phyloP scores from a whole-genome alignment of 2,113 vertebrate genomes.

The Atlantisia rogersi region DNA sequence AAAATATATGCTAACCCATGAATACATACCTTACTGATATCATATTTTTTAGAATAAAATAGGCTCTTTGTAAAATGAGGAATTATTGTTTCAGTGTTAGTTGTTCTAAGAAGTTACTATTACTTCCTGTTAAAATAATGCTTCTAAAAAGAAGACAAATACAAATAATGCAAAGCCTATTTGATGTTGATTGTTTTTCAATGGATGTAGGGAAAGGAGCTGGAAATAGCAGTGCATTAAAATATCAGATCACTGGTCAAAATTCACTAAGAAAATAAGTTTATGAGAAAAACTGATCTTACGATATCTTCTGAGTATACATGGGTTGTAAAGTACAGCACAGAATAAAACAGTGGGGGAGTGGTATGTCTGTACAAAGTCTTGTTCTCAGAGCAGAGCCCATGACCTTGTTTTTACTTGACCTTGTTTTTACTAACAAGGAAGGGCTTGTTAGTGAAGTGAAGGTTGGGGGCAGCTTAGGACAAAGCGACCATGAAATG shows the following conservation, averaged over 20 bases:
- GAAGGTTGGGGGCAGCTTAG: too few relatives aligned
- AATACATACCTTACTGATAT: not conserved
- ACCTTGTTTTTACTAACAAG: too few relatives aligned
- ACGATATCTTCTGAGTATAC: not conserved
- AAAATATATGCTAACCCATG: not conserved
- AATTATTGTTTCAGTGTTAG: not conserved
- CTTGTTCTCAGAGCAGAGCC: not conserved
- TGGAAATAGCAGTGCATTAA: not conserved
- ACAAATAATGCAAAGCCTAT: not conserved
- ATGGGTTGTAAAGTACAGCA: not conserved
- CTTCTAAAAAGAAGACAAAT: not conserved
- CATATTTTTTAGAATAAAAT: not conserved
- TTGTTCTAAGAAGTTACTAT: not conserved
- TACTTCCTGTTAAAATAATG: not conserved
- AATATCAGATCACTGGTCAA: not conserved
- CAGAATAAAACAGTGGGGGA: not conserved
- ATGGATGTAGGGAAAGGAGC: not conserved
- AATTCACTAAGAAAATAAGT: not conserved
- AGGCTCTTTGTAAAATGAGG: not conserved
- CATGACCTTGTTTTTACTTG: too few relatives aligned
- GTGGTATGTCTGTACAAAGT: not conserved
- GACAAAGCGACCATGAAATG: too few relatives aligned
- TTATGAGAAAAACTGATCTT: not conserved
- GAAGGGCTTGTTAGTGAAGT: too few relatives aligned
- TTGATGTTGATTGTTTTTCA: not conserved